Conservation (phyloP, 2,797 vertebrate species). For the Cygnus olor region DNA sequence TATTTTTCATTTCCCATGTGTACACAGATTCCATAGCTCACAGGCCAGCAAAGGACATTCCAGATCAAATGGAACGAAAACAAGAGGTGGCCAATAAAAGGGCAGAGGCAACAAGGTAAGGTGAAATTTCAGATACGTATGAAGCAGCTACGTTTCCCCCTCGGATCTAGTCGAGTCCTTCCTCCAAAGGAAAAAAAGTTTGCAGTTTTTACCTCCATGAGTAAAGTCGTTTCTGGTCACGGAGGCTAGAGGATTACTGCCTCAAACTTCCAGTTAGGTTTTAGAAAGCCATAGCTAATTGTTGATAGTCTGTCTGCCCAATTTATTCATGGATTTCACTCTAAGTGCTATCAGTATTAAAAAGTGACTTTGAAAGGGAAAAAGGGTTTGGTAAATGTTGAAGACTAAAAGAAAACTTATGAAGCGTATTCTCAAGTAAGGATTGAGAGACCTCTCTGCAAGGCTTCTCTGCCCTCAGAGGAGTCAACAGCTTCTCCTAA, state of each 20-base stretch:
- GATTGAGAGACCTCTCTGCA: background rate
- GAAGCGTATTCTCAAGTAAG: background rate
- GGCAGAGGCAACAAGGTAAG: background rate
- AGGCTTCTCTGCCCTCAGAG: too few species aligned
- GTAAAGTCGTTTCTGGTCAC: background rate
- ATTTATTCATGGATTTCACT: background rate
- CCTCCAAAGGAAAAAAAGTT: background rate
- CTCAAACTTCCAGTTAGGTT: background rate
- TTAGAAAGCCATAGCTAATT: background rate
- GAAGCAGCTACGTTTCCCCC: background rate
- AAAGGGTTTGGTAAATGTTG: background rate
- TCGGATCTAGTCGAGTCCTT: accelerated
- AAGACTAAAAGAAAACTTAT: background rate
- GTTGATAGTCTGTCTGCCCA: background rate
- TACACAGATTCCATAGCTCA: background rate
- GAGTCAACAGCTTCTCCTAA: too few species aligned
- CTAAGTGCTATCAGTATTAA: background rate
- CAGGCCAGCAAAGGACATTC: background rate
- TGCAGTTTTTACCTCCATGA: background rate
- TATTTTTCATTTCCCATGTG: accelerated
- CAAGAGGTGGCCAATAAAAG: background rate
- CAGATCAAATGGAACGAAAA: background rate
- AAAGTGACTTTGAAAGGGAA: background rate
- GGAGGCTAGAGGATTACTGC: background rate
- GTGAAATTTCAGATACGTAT: background rate